Evolutionary conservation across 2,888 invertebrate species (phyloP).

Genomic region (Chorisops tibialis): DNA sequence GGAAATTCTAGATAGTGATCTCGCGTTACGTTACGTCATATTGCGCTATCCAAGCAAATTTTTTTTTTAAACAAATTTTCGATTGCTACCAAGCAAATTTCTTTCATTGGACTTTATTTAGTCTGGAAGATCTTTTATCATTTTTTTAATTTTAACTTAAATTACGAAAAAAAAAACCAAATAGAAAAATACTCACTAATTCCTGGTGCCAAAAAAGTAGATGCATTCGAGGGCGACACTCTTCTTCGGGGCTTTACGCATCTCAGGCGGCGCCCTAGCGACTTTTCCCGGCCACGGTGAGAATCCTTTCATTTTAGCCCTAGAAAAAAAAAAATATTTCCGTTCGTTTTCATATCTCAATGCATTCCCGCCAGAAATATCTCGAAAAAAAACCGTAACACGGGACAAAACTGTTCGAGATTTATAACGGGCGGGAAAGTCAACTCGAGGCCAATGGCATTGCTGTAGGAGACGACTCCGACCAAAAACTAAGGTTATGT

Average conservation of each 20-base stretch:
- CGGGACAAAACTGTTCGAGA: neutral
- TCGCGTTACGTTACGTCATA: too few species aligned
- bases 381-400: neutral
- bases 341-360: too few species aligned
- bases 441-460: neutral
- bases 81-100: too few species aligned
- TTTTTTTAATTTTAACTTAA: too few species aligned
- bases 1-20: too few species aligned
- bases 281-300: constrained; percentile 95
- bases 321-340: constrained; percentile 56
- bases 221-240: constrained; percentile 76
- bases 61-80: too few species aligned
- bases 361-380: too few species aligned
- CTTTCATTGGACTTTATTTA: too few species aligned
- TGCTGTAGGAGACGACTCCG: neutral
- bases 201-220: constrained; percentile 92
- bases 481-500: neutral
- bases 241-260: constrained; percentile 72
- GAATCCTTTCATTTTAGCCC: constrained; percentile 98
- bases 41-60: too few species aligned
- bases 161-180: too few species aligned
- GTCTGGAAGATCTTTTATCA: too few species aligned
- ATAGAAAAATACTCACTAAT: constrained; percentile 70
- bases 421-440: constrained; percentile 15
- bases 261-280: constrained; percentile 73